phyloP scores from a whole-genome alignment of 2,888 invertebrate genomes.

The Dynastes tityus region DNA sequence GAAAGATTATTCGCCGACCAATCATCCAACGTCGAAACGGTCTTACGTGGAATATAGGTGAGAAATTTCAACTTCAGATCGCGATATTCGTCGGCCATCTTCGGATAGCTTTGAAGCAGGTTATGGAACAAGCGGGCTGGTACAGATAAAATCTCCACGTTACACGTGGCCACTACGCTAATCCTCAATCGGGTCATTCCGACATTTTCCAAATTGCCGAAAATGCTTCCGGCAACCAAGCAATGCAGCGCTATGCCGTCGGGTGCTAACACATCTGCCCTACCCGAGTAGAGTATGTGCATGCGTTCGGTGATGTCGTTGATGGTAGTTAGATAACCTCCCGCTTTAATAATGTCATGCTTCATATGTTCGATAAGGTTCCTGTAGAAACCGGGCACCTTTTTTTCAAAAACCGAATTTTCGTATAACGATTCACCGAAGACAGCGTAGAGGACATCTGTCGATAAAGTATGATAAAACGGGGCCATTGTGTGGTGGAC shows the following conservation, averaged over 20 bases:
- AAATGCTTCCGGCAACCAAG: conserved; percentile 53
- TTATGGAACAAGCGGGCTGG: conserved; percentile 51
- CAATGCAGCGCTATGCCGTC: conserved; percentile 55
- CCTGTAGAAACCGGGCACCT: conserved; percentile 47
- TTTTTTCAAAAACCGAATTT: conserved; percentile 44
- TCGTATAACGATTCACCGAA: conserved; percentile 49
- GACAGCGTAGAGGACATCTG: conserved; percentile 50
- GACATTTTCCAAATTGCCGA: conserved; percentile 55
- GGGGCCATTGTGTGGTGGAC: conserved; percentile 38
- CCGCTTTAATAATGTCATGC: conserved; percentile 50
- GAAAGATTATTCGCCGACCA: neutral
- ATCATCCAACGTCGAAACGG: neutral
- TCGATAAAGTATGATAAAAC: conserved; percentile 48
- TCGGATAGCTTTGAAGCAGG: conserved; percentile 53
- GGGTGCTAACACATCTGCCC: conserved; percentile 56
- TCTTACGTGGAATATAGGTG: conserved; percentile 52
- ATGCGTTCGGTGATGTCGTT: conserved; percentile 55
- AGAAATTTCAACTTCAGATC: conserved; percentile 48
- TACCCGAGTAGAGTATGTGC: conserved; percentile 54
- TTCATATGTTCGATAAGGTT: conserved; percentile 50
- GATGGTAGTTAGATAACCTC: conserved; percentile 55
- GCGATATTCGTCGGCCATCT: conserved; percentile 51
- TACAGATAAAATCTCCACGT: conserved; percentile 52
- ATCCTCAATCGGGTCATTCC: conserved; percentile 50
- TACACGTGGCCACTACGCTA: conserved; percentile 54